These are phyloP conservation scores for Stomatorhinus walkeri DNA, from an alignment of 2,797 vertebrate genomes.

Conservation along the genomic window DNA sequence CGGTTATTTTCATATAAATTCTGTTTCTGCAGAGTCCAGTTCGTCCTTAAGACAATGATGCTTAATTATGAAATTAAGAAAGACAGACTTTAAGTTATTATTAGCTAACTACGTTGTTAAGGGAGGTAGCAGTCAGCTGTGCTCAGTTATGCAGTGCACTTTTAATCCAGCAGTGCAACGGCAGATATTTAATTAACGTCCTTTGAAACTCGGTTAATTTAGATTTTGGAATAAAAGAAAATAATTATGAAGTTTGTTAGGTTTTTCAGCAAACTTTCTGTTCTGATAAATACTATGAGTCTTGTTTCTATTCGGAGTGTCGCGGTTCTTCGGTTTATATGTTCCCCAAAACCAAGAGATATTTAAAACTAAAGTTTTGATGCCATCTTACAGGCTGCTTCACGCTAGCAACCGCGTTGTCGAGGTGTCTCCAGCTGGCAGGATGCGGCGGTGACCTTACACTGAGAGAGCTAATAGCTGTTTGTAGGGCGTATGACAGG, in stretches of 20 bases:
- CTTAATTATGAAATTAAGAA: neutral
- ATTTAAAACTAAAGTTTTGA: neutral
- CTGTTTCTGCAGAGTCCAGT: neutral
- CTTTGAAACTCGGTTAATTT: conserved; percentile 2
- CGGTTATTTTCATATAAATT: neutral
- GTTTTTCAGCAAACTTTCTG: neutral
- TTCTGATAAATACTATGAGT: neutral
- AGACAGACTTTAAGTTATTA: neutral
- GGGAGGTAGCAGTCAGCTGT: neutral
- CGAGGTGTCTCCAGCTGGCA: neutral
- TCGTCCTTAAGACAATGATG: neutral
- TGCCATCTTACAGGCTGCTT: neutral
- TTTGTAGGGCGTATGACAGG: neutral
- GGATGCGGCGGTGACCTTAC: neutral
- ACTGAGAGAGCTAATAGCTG: neutral
- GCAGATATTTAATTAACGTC: conserved; percentile 5
- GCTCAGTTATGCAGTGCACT: neutral
- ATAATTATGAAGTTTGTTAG: neutral
- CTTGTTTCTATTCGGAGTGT: neutral
- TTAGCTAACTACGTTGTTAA: conserved; percentile 11
- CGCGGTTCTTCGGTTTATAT: neutral
- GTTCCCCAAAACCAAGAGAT: neutral
- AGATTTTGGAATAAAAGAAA: conserved; percentile 6
- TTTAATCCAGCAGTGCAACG: neutral
- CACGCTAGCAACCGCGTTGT: too few species aligned